Conservation (phyloP, 2,113 vertebrate species). For the Raja brachyura region DNA sequence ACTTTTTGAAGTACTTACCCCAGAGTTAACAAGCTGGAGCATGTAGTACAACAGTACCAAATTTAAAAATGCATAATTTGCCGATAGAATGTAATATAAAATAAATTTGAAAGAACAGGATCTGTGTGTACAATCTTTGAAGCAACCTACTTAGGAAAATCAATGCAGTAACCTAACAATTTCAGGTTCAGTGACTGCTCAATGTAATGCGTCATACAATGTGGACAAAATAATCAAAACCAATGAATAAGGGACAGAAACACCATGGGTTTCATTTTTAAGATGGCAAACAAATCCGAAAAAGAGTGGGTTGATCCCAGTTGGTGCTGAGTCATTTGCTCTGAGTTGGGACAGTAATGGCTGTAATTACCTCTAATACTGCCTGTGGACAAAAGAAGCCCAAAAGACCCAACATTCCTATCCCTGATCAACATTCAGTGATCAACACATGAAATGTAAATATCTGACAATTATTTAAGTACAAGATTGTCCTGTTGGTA, state of each 20-base stretch:
- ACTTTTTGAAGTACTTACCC: background rate
- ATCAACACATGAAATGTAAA: background rate
- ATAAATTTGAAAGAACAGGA: background rate
- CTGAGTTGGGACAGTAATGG: background rate
- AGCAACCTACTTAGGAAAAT: background rate
- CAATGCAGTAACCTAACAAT: background rate
- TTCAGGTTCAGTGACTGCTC: background rate
- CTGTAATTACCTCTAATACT: background rate
- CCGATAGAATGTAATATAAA: background rate
- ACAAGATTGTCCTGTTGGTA: background rate
- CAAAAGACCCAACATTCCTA: background rate
- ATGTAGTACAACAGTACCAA: background rate
- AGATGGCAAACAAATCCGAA: background rate
- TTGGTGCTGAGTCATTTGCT: background rate
- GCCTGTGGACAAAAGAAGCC: background rate
- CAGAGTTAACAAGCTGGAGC: background rate
- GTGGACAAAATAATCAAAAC: background rate
- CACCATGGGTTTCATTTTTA: background rate
- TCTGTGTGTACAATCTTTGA: background rate
- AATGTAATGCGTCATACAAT: background rate
- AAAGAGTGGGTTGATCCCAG: background rate
- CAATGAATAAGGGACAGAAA: background rate
- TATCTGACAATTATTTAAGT: background rate
- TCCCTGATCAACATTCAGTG: background rate
- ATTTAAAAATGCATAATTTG: background rate